Percentiles rank a stretch among this genome's conserved stretches.
These are phyloP conservation scores for Drosophila lacertosa DNA, from an alignment of 1,140 invertebrate genomes.

Conservation along the genomic window DNA sequence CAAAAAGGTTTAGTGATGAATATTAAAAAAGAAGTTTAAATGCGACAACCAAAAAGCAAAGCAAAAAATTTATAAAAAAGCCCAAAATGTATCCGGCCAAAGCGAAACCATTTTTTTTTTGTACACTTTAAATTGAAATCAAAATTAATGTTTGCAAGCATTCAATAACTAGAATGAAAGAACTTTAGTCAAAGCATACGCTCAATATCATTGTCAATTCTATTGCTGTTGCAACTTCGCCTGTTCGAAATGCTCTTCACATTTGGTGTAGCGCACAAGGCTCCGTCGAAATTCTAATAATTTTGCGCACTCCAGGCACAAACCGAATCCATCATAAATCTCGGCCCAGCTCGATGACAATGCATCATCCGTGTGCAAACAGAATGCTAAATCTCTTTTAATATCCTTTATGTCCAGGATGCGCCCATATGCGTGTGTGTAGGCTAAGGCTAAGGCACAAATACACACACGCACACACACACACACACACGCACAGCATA, in stretches of 20 bases:
- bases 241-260: slow-evolving; percentile 16
- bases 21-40: slow-evolving; percentile 77
- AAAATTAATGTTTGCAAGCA: neutral
- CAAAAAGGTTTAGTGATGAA: slow-evolving; percentile 45
- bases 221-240: neutral
- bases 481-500: neutral
- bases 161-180: neutral
- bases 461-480: slow-evolving; percentile 38
- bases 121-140: slow-evolving; percentile 1
- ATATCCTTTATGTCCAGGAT: slow-evolving; percentile 83
- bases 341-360: slow-evolving; percentile 83
- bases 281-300: slow-evolving; percentile 73
- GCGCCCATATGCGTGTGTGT: slow-evolving; percentile 74
- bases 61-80: slow-evolving; percentile 29
- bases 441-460: slow-evolving; percentile 63
- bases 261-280: slow-evolving; percentile 27
- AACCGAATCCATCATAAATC: slow-evolving; percentile 84
- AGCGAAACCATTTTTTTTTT: slow-evolving; percentile 33
- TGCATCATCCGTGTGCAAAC: slow-evolving; percentile 83
- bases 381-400: slow-evolving; percentile 83
- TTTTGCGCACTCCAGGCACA: slow-evolving; percentile 80
- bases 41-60: slow-evolving; percentile 28
- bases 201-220: neutral
- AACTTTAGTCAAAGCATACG: neutral
- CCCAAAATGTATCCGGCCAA: slow-evolving; percentile 11